Percentiles rank a stretch among this genome's conserved stretches.
Evolutionary conservation across 2,113 vertebrate species (phyloP).

Genomic region (Odontophorus gujanensis): DNA sequence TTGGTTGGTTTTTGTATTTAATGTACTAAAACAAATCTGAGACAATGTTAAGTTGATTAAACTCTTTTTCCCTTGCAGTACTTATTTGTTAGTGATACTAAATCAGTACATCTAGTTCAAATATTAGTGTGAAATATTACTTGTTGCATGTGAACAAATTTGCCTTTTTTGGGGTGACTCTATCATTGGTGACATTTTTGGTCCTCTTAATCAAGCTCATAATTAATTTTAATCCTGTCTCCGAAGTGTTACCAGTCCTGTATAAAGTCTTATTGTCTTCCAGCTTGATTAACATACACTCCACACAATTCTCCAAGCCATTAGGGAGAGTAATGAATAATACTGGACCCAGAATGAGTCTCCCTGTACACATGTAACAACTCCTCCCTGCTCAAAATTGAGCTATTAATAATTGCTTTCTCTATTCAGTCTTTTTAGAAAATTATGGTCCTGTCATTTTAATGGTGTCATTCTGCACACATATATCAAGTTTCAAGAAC

Average conservation of each 20-base stretch:
- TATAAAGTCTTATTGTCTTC: slow-evolving; percentile 62
- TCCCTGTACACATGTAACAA: slow-evolving; percentile 35
- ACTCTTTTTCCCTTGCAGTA: neutral
- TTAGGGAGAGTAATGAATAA: slow-evolving; percentile 47
- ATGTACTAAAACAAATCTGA: neutral
- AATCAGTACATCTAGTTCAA: neutral
- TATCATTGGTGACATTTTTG: slow-evolving; percentile 7
- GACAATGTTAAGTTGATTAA: neutral
- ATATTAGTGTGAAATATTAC: neutral
- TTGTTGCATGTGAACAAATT: neutral
- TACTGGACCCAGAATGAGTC: slow-evolving; percentile 31
- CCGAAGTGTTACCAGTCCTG: slow-evolving; percentile 51
- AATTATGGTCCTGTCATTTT: slow-evolving; percentile 36
- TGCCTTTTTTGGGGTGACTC: neutral
- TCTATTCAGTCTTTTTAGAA: slow-evolving; percentile 54
- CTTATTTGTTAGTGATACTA: neutral
- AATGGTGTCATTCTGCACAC: slow-evolving; percentile 17
- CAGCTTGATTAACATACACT: slow-evolving; percentile 57
- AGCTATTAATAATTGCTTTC: slow-evolving; percentile 65
- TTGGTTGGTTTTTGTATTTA: neutral
- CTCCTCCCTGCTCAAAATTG: slow-evolving; percentile 51
- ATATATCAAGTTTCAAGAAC: slow-evolving; percentile 21
- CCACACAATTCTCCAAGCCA: slow-evolving; percentile 32
- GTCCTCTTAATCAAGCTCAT: slow-evolving; percentile 34
- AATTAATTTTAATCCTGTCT: slow-evolving; percentile 67